Evolutionary conservation across 2,113 vertebrate genomes (phyloP), one percentile per base, ranked within the genome.

Genomic region (Gambusia holbrooki): DNA sequence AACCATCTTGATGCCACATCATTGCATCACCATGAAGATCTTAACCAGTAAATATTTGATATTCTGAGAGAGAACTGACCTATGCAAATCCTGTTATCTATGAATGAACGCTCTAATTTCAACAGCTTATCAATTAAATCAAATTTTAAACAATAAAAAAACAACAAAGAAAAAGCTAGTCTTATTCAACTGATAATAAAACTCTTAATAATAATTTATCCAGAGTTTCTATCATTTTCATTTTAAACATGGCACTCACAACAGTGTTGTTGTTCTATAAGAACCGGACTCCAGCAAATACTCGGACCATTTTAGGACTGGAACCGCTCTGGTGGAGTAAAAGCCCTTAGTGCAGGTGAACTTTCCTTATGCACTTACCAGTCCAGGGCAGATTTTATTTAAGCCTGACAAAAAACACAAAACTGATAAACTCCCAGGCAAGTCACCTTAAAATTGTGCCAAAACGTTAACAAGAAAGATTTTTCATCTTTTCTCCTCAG

Each of bases 401-500:
- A 67, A 62, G 14, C 67, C 42, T 54, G 79, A 48, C 74, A 58
- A 54, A 68, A 81, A 75, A 64, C 7, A 69, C 1, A 82, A 76
- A 87, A 75, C 68, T 54, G 61, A 66, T 68, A 12, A 76, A 45
- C 25, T 15, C 73, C 32, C 17, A 48, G 62, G 30, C 30, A 35
- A 1, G 33, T 45, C 42, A 32, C 29, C 33, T 60, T 33, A 3
- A 45, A 74, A 27, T 74, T 81, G n/a, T 62, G 54, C 27, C 62
- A 69, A 85, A 79, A 58, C 67, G 60, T 30, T n/a, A 4, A 64
- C 68, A 12, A 42, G 64, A 42, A 29, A 25, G 3, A 12, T 64
- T 62, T 32, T 48, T 27, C 74, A 33, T 75, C 65, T 71, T 62
- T 64, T 79, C 22, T 45, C 19, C 64, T 73, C 77, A 83, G 87